These are phyloP conservation scores for Cephus pygmeus DNA, from an alignment of 2,888 invertebrate species.

Conservation along the genomic window DNA sequence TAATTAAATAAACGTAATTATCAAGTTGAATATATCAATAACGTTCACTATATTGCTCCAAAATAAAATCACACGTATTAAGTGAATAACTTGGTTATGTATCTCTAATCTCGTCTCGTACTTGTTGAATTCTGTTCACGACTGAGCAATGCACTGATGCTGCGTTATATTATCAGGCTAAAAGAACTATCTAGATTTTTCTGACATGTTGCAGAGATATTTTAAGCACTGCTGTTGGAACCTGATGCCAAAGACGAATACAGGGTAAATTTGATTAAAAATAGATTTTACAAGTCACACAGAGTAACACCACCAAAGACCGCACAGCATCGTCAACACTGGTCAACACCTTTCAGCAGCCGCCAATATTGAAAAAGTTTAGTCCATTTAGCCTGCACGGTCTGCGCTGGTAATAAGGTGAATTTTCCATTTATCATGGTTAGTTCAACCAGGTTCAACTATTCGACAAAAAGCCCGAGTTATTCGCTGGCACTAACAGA, in stretches of 20 bases:
- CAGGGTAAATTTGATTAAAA: constrained; percentile 29
- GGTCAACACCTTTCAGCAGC: no score
- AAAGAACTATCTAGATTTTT: constrained; percentile 47
- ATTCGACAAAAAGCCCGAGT: no score
- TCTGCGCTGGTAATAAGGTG: no score
- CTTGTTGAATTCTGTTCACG: constrained; percentile 9
- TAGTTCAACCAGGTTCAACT: no score
- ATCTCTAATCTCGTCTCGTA: background rate
- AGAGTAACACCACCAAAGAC: no score
- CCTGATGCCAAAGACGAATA: constrained; percentile 31
- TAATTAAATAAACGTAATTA: background rate
- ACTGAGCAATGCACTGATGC: constrained; percentile 24
- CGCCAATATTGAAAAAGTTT: no score
- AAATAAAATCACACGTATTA: background rate
- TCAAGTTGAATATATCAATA: background rate
- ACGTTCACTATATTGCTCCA: background rate
- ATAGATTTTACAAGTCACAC: constrained; percentile 24
- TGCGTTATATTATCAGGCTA: constrained; percentile 43
- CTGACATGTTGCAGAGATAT: constrained; percentile 48
- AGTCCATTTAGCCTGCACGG: no score
- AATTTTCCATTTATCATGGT: no score
- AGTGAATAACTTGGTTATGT: background rate
- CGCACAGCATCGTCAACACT: no score
- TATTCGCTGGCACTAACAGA: no score
- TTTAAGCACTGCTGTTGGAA: constrained; percentile 43